Base-by-base conservation (phyloP, 2,797 vertebrate species). In the Sebastes itinus region DNA sequence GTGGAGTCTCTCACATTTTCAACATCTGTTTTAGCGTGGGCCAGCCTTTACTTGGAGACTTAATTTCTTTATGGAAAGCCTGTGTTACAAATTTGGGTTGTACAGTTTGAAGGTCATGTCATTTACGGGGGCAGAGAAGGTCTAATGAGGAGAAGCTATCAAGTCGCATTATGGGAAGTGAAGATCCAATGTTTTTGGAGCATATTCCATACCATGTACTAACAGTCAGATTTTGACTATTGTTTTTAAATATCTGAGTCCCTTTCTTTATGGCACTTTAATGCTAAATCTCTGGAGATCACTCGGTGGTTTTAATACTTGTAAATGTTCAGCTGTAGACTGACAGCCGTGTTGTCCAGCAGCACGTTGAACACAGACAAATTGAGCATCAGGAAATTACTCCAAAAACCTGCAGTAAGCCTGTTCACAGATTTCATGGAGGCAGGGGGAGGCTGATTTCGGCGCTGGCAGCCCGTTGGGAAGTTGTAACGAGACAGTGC, bases 401-500 rank as follows among this genome's bases (percentile, higher is more conserved):
- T 52, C 49, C 46, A 49, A 49, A 49, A 1, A 20, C 3, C 8
- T 52, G 49, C 23, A 27, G 55, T 20, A 22, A 55, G 27, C n/a
- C 49, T 25, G 11, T 6, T 46, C 32, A 42, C 10, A 55, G 67
- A 65, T 66, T 56, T 74, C 38, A 56, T 0, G 72, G 58, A 23
- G 75, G 38, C 52, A 25, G 72, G 56, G 56, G 33, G 75, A 13
- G 72, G 80, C 58, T 42, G 62, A 69, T 18, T 61, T 3, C 1
- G 38, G 28, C 1, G 42, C 46, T 59, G 64, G 22, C 14, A 11
- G 54, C 63, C 62, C 7, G 10, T 23, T 28, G 72, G 73, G 78
- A 72, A 77, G 83, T 78, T 80, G 77, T 80, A 84, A 60, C 38
- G 42, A 87, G 86, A 82, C 82, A 59, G 55, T 78, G 93, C 91